Evolutionary conservation across 2,113 vertebrate genomes (phyloP).

Genomic region (Desmodus rotundus): DNA sequence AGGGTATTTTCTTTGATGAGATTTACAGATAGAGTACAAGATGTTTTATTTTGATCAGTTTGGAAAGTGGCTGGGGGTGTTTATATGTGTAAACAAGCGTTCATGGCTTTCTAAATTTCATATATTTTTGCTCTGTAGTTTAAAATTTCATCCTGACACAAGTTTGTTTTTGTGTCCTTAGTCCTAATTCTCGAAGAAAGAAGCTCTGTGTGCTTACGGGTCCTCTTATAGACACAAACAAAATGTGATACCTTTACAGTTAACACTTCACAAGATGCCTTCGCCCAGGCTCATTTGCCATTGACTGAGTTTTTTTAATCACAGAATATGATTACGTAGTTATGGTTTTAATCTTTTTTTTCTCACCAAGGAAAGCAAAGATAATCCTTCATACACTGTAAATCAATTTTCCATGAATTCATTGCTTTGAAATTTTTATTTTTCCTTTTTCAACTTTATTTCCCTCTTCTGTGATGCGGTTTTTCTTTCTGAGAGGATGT

Average conservation of each 20-base stretch:
- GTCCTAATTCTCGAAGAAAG: not conserved
- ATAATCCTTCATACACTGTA: not conserved
- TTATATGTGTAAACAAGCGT: not conserved
- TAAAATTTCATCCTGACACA: not conserved
- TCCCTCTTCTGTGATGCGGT: not conserved
- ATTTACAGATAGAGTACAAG: not conserved
- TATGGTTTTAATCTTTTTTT: conserved; percentile 20
- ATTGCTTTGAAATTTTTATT: not conserved
- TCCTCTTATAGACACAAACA: not conserved
- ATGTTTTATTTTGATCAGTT: conserved; percentile 15
- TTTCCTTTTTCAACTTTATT: not conserved
- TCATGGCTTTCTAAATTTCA: conserved; percentile 18
- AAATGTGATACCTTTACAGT: not conserved
- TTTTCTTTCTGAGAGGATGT: not conserved
- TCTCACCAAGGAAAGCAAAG: conserved; percentile 38
- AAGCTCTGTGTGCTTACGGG: not conserved
- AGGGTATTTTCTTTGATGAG: conserved; percentile 14
- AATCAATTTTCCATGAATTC: not conserved
- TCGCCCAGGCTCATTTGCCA: conserved; percentile 1
- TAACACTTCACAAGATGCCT: not conserved
- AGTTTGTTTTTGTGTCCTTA: not conserved
- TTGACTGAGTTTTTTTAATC: conserved; percentile 18
- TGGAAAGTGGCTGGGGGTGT: conserved; percentile 29
- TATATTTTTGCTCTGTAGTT: not conserved
- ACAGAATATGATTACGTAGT: not conserved